These are phyloP conservation scores for Tinamus major DNA, from an alignment of 2,797 vertebrate genomes.

Conservation along the genomic window DNA sequence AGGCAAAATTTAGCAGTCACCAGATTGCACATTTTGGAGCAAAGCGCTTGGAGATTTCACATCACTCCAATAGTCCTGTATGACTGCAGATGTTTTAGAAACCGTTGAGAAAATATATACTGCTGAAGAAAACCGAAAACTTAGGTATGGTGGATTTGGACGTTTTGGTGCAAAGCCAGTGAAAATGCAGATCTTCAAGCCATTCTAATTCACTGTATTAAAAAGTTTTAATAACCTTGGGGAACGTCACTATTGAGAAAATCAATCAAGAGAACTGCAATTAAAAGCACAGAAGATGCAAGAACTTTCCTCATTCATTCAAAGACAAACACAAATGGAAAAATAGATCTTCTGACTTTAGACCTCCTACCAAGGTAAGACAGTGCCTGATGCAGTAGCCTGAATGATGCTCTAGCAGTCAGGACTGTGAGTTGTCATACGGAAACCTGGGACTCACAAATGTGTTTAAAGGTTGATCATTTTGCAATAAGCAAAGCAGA, in stretches of 20 bases:
- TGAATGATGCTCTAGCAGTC: not conserved
- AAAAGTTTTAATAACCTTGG: not conserved
- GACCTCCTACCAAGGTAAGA: not conserved
- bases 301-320: not conserved
- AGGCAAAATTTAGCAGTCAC: not conserved
- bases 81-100: not conserved
- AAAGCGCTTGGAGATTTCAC: not conserved
- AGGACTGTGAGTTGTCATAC: not conserved
- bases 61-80: rapidly evolving
- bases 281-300: not conserved
- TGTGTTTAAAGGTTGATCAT: not conserved
- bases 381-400: not conserved
- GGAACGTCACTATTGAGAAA: not conserved
- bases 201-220: not conserved
- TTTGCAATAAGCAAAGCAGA: not conserved
- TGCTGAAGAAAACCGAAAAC: not conserved
- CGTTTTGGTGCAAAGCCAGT: not conserved
- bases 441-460: not conserved
- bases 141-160: not conserved
- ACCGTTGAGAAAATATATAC: not conserved
- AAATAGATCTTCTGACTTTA: not conserved
- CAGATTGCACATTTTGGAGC: not conserved
- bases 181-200: not conserved
- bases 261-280: not conserved
- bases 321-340: not conserved